Base-by-base conservation (phyloP, 1,140 invertebrate genomes). In the Drosophila sp. region DNA sequence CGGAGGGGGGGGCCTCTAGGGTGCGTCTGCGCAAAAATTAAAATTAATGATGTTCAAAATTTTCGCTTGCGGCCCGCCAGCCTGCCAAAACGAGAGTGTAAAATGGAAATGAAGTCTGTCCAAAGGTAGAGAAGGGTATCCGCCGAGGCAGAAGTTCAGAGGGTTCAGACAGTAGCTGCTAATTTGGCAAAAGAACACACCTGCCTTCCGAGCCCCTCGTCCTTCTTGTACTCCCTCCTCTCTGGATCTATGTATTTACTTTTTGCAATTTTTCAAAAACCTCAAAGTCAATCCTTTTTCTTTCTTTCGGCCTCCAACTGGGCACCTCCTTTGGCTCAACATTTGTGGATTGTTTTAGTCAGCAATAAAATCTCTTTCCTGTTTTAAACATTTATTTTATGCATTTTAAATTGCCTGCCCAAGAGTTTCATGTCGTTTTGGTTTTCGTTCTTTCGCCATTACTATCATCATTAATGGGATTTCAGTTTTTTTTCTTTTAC, bases 41-140 rank as follows among this genome's bases (percentile, higher is more conserved):
- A 87, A 89, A 87, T 89, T 87, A 87, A 87, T 87, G 84, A 87
- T 80, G 83, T 83, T 87, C 76, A 55, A 76, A 89, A 85, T 70
- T 68, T 68, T 50, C 2, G 69, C 83, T 70, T 30, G 65, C 50
- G 71, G 82, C 67, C 11, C 8, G 10, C 35, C 35, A 38, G 10
- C 35, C 35, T 17, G 17, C 17, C 17, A 17, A 38, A 38, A 3
- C n/a, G 23, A 29, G 32, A 58, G 30, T 61, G 40, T 41, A 47
- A 71, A 71, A 65, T 70, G 74, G 67, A 76, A 76, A 76, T 70
- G 71, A 64, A 33, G 11, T 60, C 27, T 47, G 40, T 30, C 32
- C 70, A 47, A 35, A 73, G 41, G 47, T 25, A 63, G 55, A 47
- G 50, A 30, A 70, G 58, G 55, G 30, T 60, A 38, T 71, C 25